These are phyloP conservation scores for Sipha flava DNA, from an alignment of 1,140 invertebrate species.

Conservation along the genomic window DNA sequence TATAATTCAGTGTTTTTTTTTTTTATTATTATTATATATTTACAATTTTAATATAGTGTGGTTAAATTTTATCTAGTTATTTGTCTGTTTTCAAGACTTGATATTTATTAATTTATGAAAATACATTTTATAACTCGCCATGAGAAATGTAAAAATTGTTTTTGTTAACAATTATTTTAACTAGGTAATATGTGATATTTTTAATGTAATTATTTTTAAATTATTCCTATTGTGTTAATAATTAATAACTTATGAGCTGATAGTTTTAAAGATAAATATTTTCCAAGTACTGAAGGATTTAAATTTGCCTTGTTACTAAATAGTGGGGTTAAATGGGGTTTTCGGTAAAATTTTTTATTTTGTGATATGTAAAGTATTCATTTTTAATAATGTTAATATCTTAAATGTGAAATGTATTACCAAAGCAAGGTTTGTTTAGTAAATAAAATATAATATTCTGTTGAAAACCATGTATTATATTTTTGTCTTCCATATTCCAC, in stretches of 20 bases:
- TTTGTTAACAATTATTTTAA: background rate
- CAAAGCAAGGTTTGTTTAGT: background rate
- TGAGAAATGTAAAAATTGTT: background rate
- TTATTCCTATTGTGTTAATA: background rate
- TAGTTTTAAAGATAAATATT: background rate
- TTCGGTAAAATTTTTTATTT: background rate
- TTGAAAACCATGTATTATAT: background rate
- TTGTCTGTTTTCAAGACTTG: too few relatives aligned
- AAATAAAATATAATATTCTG: background rate
- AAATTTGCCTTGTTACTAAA: background rate
- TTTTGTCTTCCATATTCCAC: too few relatives aligned
- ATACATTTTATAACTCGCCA: too few relatives aligned
- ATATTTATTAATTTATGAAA: too few relatives aligned
- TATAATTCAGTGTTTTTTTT: background rate
- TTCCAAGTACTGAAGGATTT: background rate
- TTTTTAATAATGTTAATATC: background rate
- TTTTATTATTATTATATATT: too few relatives aligned
- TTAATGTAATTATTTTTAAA: background rate
- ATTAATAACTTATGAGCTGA: background rate
- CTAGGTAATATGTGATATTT: background rate
- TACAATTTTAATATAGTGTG: too few relatives aligned
- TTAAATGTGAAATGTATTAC: background rate
- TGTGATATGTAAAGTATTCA: conserved; percentile 5
- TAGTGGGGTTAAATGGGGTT: background rate
- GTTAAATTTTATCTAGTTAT: too few relatives aligned